Evolutionary conservation across 1,140 invertebrate genomes (phyloP), one percentile per base, ranked within the genome.

Genomic region (Luehdorfia chinensis): DNA sequence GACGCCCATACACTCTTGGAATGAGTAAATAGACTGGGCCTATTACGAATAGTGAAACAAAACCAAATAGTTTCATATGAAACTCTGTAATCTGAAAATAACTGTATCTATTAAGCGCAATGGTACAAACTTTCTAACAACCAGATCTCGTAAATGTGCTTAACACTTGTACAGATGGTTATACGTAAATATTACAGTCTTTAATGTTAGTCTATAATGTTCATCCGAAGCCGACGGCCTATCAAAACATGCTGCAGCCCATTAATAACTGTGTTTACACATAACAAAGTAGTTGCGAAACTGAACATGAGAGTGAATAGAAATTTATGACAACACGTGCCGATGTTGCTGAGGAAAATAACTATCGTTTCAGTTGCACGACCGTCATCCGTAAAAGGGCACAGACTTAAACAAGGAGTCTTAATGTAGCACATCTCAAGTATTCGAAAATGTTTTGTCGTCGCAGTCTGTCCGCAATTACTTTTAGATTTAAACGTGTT

Each of bases 241-340:
- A 67, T 65, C 52, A 61, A 57, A 70, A 67, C 60, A 13, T 34
- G 32, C 47, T 36, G 39, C n/a, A n/a, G n/a, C n/a, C n/a, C n/a
- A n/a, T n/a, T 32, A 66, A 56, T 66, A 63, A 61, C 56, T 59
- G 55, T 68, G 55, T 61, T 68, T 66, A 67, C 57, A 41, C 45
- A 51, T 55, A 59, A 56, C 53, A n/a, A n/a, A n/a, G n/a, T n/a
- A n/a, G 34, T 37, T 37, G 34, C 34, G 34, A 37, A 21, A 37
- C 16, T 21, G n/a, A n/a, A 37, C 34, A 21, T 37, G n/a, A 21
- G 16, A 37, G 34, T 21, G 11, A 23, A 37, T 37, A 54, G 45
- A 37, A 55, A 50, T 36, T 45, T 45, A 27, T 41, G 23, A 16
- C 18, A 57, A 47, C 43, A 37, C 27, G 18, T 33, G 16, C n/a